Conservation (phyloP, 2,888 invertebrate species). For the Charanyca ferruginea region DNA sequence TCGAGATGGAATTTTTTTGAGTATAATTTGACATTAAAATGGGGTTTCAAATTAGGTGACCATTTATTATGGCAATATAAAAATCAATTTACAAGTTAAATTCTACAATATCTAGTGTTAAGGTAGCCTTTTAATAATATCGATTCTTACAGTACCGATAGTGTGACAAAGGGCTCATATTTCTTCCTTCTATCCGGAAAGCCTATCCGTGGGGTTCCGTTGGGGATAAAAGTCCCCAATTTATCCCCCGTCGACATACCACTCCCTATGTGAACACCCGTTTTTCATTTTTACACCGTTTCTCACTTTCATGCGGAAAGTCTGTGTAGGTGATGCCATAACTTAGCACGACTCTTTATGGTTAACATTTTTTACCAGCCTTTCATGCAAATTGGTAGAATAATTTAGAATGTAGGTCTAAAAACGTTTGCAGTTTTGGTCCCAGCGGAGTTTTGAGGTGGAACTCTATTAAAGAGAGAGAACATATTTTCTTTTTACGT, state of each 20-base stretch:
- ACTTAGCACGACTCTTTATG: slow-evolving; percentile 12
- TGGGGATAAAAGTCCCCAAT: slow-evolving; percentile 37
- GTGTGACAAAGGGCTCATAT: slow-evolving; percentile 44
- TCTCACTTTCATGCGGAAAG: slow-evolving; percentile 17
- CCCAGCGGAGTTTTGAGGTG: neutral
- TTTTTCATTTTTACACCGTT: slow-evolving; percentile 44
- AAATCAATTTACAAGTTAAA: too few relatives aligned
- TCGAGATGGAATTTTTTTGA: too few relatives aligned
- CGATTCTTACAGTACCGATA: slow-evolving; percentile 11
- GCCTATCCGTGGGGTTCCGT: slow-evolving; percentile 22
- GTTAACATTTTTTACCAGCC: neutral
- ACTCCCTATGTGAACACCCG: slow-evolving; percentile 1
- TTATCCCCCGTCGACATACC: slow-evolving; percentile 34
- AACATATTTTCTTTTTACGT: too few relatives aligned
- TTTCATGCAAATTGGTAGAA: neutral
- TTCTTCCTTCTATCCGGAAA: slow-evolving; percentile 29
- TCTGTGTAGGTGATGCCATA: slow-evolving; percentile 5
- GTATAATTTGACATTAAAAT: too few relatives aligned
- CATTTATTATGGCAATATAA: too few relatives aligned
- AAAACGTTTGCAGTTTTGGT: neutral
- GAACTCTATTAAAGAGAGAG: too few relatives aligned
- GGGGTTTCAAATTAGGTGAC: too few relatives aligned
- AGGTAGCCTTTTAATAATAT: too few relatives aligned
- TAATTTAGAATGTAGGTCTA: neutral
- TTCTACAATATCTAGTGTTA: too few relatives aligned